Conservation (phyloP, 2,888 invertebrate species). For the Archaeoteleia sp. region DNA sequence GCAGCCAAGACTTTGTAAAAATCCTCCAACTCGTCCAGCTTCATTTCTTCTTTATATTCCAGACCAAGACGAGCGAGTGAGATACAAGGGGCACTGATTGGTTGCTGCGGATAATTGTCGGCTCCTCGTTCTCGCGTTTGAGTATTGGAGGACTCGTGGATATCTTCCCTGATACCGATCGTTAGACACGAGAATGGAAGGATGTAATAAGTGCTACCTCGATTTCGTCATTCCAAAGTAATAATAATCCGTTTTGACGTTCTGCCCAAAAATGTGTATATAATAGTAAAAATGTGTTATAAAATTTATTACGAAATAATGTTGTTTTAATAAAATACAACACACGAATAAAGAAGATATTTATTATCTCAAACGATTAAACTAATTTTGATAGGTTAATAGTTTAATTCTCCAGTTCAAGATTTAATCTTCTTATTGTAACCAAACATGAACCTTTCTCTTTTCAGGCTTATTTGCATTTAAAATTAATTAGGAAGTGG, state of each 20-base stretch:
- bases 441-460: too few relatives aligned
- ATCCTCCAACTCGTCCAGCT: slow-evolving; percentile 42
- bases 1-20: slow-evolving; percentile 64
- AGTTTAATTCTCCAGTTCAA: too few relatives aligned
- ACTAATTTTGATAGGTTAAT: too few relatives aligned
- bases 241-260: neutral
- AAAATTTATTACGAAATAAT: too few relatives aligned
- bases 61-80: slow-evolving; percentile 51
- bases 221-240: slow-evolving; percentile 1
- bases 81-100: slow-evolving; percentile 65
- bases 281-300: too few relatives aligned
- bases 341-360: too few relatives aligned
- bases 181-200: slow-evolving; percentile 17
- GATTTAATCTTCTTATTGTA: too few relatives aligned
- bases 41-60: slow-evolving; percentile 57
- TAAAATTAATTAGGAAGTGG: too few relatives aligned
- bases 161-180: slow-evolving; percentile 20
- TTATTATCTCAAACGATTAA: too few relatives aligned
- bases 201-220: slow-evolving; percentile 12
- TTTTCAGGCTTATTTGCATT: too few relatives aligned
- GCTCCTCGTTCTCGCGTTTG: slow-evolving; percentile 51
- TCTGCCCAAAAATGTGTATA: too few relatives aligned
- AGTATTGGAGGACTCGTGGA: slow-evolving; percentile 9
- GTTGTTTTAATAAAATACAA: too few relatives aligned
- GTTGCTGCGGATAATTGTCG: slow-evolving; percentile 63